Base-by-base conservation (phyloP, 1,140 invertebrate species). In the Vollenhovia emeryi region DNA sequence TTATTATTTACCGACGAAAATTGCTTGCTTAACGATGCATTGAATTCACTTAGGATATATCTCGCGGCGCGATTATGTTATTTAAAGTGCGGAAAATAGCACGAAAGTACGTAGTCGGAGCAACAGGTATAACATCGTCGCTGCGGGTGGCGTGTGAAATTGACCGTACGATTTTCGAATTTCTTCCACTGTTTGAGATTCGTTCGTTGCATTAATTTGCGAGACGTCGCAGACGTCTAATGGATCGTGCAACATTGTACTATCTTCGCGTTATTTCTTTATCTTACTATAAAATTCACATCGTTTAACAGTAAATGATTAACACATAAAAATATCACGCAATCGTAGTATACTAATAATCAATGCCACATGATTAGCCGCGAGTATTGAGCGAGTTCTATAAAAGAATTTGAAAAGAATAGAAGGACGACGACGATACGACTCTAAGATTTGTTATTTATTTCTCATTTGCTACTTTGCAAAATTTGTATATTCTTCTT, bases 141-240 rank as follows among this genome's bases (percentile, higher is more conserved):
- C n/a, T 15, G 11, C 33, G n/a, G n/a, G 6, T 73, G 48, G 50
- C 69, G n/a, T 55, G 50, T 57, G 50, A 57, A 73, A 55, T 73
- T 73, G 33, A 55, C 69, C 50, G 50, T 36, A 73, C 30, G n/a
- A 73, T 73, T 73, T 73, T 73, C 50, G 8, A 73, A 55, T 73
- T 73, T 18, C 50, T 36, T 24, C n/a, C 13, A 24, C 13, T 52
- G 50, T 73, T 55, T 57, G 13, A 36, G n/a, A 73, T 73, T 73
- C 4, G 50, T 55, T 15, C n/a, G 15, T 73, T 24, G 33, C 50
- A 24, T 36, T 71, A 71, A 71, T 71, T 21, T 33, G 6, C 48
- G 45, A 57, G 48, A 52, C 27, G 8, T 48, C 8, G 40, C 5
- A 3, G 4, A 3, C 11, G 18, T 55, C 3, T 6, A 24, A 55